Evolutionary conservation across 2,888 invertebrate genomes (phyloP).

Genomic region (Lithophane leautieri): DNA sequence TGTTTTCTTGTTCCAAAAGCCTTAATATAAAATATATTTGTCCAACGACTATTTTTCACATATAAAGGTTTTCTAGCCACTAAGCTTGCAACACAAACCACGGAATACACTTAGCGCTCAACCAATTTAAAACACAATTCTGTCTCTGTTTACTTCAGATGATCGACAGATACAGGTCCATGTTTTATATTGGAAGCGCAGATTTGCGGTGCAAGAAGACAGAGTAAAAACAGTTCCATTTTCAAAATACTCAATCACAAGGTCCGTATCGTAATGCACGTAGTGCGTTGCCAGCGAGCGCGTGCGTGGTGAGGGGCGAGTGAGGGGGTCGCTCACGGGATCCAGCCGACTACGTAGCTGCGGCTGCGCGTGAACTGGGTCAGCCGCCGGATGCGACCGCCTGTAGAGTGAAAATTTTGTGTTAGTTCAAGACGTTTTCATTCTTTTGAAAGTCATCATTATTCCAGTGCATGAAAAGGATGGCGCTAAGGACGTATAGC

Average conservation of each 20-base stretch:
- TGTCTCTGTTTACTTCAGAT: slow-evolving; percentile 8
- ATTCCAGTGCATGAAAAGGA: not conserved
- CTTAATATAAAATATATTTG: not conserved
- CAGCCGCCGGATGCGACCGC: slow-evolving; percentile 94
- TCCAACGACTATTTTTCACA: slow-evolving; percentile 1
- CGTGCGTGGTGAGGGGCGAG: slow-evolving; percentile 53
- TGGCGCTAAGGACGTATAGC: not conserved
- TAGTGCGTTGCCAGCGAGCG: slow-evolving; percentile 60
- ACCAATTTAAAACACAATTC: slow-evolving; percentile 9
- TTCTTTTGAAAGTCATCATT: not conserved
- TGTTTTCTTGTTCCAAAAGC: not conserved
- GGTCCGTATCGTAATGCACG: slow-evolving; percentile 42
- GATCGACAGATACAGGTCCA: not conserved
- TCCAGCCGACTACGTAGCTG: slow-evolving; percentile 95
- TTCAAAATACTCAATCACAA: slow-evolving; percentile 68
- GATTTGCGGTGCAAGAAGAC: not conserved
- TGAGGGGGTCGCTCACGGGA: slow-evolving; percentile 78
- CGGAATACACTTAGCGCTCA: not conserved
- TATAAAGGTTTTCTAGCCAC: slow-evolving; percentile 2
- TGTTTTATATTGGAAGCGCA: not conserved
- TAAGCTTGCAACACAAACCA: not conserved
- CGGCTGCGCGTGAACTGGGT: slow-evolving; percentile 93
- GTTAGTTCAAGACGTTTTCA: not conserved
- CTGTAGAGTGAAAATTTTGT: slow-evolving; percentile 69
- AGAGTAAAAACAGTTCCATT: slow-evolving; percentile 25